Evolutionary conservation across 2,113 vertebrate species (phyloP), one percentile per base, ranked within the genome.

Genomic region (Mobula hypostoma): DNA sequence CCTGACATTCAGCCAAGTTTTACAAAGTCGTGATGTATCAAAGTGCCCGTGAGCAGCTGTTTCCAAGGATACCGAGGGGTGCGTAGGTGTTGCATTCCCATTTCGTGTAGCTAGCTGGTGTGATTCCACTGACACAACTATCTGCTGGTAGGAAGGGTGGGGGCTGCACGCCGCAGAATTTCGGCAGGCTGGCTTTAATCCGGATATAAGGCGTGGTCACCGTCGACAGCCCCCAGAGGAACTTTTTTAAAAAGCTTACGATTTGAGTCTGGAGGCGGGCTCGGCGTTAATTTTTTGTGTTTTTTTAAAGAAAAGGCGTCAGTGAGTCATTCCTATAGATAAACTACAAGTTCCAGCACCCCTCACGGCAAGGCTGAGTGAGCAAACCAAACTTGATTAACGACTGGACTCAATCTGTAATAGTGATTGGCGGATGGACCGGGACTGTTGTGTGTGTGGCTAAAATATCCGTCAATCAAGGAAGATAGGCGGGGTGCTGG

Each of bases 41-140:
- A 17, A 11, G 66, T 92, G 90, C 36, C 91, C 66, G 66, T 19
- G 70, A 93, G 68, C 91, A 93, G 91, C 91, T 76, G 91, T 93
- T 93, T 74, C 36, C 91, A 74, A 70, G 91, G 91, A 93, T 74
- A 74, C 91, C 11, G 36, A 72, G 66, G 91, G 15, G 7, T 93
- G 70, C 70, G 91, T 48, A 27, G 91, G 91, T 56, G 90, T 74
- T 74, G 68, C 90, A 40, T 93, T 74, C 90, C 90, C 19, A 93
- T 93, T 93, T 74, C n/a, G 68, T 48, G 68, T 15, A 74, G 90
- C 21, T 9, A 32, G 36, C 61, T 90, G 85, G 85, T 90, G 85
- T 15, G 85, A 36, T 90, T 66, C 85, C 85, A 90, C n/a, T 88
- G 83, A 88, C 83, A 88, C 11, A 61, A 14, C 29, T 56, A 29